Base-by-base conservation (phyloP, 1,140 invertebrate genomes). In the Phocides pigmalion region DNA sequence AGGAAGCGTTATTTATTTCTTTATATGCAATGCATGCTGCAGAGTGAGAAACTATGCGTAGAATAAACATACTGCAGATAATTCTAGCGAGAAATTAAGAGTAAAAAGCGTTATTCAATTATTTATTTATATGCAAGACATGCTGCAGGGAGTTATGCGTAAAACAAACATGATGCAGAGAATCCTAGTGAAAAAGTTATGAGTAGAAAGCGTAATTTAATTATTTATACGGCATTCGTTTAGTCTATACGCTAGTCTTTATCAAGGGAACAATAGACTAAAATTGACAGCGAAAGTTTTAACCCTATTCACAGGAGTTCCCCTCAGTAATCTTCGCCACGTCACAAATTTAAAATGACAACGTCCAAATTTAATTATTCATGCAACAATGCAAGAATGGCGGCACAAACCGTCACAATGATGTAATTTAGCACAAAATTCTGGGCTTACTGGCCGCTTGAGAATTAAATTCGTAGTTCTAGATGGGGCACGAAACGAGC, bases 341-440 rank as follows among this genome's bases (percentile, higher is more conserved):
- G 54, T 58, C 41, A 58, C 41, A 58, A 58, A 58, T 58, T 58
- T 41, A 58, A 58, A 58, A 58, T 58, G 54, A 58, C 54, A 58
- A 37, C 47, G 47, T 44, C 22, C 41, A 58, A 58, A 46, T 46
- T 58, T 58, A 58, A 58, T 58, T 58, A 58, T 58, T 58, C 54
- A 58, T 58, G 53, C 39, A 58, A 37, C 53, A 44, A 44, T 58
- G 53, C 53, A 58, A 44, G 53, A 58, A 58, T 58, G 41, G 20
- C 39, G n/a, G 39, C 8, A 9, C 53, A 22, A 20, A 25, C n/a
- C 39, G 39, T 14, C 53, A 56, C 53, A 56, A 42, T 56, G 53
- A 44, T 42, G 53, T 56, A 19, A 56, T 56, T 56, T 44, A 37
- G 35, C 19, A 22, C 53, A 56, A 56, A 42, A 56, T 44, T 56